Evolutionary conservation across 2,888 invertebrate species (phyloP).

Genomic region (Lepeophtheirus nordmannii): DNA sequence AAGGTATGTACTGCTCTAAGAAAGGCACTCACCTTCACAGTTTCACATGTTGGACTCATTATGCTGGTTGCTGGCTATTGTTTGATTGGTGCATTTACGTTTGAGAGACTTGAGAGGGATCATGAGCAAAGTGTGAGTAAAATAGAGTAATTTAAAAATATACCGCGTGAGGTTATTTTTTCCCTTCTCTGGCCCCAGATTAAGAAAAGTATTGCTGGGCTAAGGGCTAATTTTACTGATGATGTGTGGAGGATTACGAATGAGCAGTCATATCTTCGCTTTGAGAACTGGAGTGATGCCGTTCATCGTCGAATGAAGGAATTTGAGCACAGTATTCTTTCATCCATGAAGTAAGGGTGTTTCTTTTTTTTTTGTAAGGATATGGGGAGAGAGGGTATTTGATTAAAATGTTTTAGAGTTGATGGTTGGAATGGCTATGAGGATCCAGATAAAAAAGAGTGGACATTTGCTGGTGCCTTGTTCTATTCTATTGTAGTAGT

Average conservation of each 20-base stretch:
- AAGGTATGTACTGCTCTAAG: no score
- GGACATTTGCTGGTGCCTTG: constrained; percentile 13
- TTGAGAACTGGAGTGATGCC: background rate
- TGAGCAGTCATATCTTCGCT: background rate
- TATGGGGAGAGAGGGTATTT: background rate
- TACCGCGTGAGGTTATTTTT: background rate
- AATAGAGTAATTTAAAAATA: constrained; percentile 6
- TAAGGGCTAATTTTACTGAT: background rate
- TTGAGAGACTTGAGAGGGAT: constrained; percentile 26
- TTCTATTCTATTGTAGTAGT: constrained; percentile 17
- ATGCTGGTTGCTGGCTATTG: background rate
- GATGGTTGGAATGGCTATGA: constrained; percentile 15
- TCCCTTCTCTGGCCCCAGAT: background rate
- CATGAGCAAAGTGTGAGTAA: constrained; percentile 28
- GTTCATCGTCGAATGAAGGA: background rate
- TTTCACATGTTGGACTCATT: constrained; percentile 7
- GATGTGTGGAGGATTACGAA: constrained; percentile 6
- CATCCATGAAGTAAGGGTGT: constrained; percentile 4
- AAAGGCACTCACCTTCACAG: no score
- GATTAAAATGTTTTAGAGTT: background rate
- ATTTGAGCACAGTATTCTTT: background rate
- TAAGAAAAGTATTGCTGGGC: background rate
- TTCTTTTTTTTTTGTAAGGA: background rate
- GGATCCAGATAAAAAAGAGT: background rate
- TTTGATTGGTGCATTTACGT: background rate